phyloP scores from a whole-genome alignment of 2,888 invertebrate species.

The Nomada goodeniana region DNA sequence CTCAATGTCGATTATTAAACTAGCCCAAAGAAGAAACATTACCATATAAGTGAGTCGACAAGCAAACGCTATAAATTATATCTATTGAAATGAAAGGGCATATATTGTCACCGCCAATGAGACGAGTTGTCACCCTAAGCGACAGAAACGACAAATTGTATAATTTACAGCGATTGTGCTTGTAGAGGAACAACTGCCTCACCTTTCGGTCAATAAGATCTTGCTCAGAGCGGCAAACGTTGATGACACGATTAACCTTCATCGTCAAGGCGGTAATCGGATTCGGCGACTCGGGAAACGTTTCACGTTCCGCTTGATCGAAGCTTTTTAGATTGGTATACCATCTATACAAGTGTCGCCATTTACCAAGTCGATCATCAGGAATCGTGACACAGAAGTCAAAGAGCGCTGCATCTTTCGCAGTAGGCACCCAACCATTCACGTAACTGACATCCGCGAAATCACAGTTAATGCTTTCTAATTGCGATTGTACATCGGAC shows the following conservation, averaged over 20 bases:
- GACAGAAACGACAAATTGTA: not conserved
- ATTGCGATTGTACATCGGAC: slow-evolving; percentile 61
- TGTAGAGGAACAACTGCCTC: slow-evolving; percentile 73
- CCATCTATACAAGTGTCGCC: slow-evolving; percentile 87
- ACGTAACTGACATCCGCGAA: slow-evolving; percentile 86
- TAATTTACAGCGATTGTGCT: slow-evolving; percentile 72
- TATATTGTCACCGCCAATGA: not conserved
- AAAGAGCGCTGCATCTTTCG: slow-evolving; percentile 85
- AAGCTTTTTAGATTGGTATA: slow-evolving; percentile 87
- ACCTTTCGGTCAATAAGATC: slow-evolving; percentile 78
- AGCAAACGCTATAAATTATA: slow-evolving; percentile 71
- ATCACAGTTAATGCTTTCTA: slow-evolving; percentile 82
- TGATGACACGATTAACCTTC: slow-evolving; percentile 67
- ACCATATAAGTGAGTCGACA: slow-evolving; percentile 73
- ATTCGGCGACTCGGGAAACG: slow-evolving; percentile 83
- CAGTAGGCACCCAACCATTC: slow-evolving; percentile 86
- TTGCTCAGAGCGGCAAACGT: slow-evolving; percentile 40
- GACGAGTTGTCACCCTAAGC: not conserved
- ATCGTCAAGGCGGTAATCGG: slow-evolving; percentile 82
- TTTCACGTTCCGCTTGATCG: slow-evolving; percentile 85
- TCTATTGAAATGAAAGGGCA: not conserved
- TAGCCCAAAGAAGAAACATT: slow-evolving; percentile 79
- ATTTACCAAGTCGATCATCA: slow-evolving; percentile 83
- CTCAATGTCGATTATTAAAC: slow-evolving; percentile 80
- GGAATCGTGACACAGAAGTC: slow-evolving; percentile 72